Percentiles rank a stretch among this genome's conserved stretches.
phyloP scores from a whole-genome alignment of 2,888 invertebrate genomes.

The Slavum lentiscoides region DNA sequence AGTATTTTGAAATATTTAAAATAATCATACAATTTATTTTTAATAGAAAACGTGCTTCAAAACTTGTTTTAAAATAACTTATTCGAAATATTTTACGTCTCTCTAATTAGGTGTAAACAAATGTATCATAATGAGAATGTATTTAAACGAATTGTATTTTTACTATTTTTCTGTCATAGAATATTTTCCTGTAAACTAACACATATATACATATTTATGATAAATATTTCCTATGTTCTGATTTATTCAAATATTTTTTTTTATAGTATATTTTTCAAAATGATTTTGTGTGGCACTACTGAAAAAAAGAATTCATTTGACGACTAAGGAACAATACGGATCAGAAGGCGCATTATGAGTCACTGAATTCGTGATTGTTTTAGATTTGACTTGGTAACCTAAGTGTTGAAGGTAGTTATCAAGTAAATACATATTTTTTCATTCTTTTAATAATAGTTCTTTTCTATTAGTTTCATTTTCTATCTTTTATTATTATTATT shows the following conservation, averaged over 20 bases:
- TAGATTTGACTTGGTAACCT: constrained; percentile 44
- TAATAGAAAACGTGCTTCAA: too few species aligned
- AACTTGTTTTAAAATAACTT: too few species aligned
- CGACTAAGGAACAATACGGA: constrained; percentile 23
- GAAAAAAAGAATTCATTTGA: constrained; percentile 34
- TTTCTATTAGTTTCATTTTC: constrained; percentile 31
- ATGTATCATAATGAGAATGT: too few species aligned
- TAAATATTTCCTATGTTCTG: neutral
- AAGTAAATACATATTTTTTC: constrained; percentile 18
- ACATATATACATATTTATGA: neutral
- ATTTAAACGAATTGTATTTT: too few species aligned
- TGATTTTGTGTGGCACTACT: constrained; percentile 45
- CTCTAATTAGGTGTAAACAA: too few species aligned
- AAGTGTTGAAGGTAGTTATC: constrained; percentile 40
- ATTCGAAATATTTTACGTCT: too few species aligned
- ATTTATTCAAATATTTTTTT: constrained; percentile 34
- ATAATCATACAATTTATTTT: too few species aligned
- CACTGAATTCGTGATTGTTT: constrained; percentile 33
- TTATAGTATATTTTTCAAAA: constrained; percentile 47
- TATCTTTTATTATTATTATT: constrained; percentile 16
- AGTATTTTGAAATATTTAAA: too few species aligned
- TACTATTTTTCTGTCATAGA: too few species aligned
- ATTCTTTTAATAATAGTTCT: neutral
- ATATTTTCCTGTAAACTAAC: neutral
- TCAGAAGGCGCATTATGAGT: constrained; percentile 18